Base-by-base conservation (phyloP, 2,888 invertebrate species). In the Zygothrica quintamaculata region DNA sequence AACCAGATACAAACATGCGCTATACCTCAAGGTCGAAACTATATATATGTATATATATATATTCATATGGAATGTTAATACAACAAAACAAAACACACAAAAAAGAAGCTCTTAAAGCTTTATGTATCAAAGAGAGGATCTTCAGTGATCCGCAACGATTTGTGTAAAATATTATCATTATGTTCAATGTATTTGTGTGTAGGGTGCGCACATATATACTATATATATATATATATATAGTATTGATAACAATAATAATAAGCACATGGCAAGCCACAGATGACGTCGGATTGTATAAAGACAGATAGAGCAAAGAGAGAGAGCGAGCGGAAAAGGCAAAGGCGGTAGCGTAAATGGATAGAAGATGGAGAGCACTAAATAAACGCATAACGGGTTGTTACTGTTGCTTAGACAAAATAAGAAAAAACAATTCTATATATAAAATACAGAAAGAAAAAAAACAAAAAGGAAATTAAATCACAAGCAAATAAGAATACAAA, bases 201-300 rank as follows among this genome's bases (percentile, higher is more conserved):
- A 82, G 82, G 31, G 75, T 43, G 61, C 15, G 42, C 39, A 42
- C 39, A n/a, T n/a, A n/a, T n/a, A n/a, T n/a, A n/a, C n/a, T n/a
- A n/a, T n/a, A n/a, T n/a, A n/a, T n/a, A n/a, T n/a, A 39, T 59
- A 43, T 55, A 40, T 4, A 5, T 53, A 51, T 48, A 74, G 62
- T 61, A 81, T 62, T 82, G 86, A 82, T 71, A 85, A 82, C 77
- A 62, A 65, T 52, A 78, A 78, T 57, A 81, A 67, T 58, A 56
- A 76, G 64, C 44, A 37, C 39, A 55, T 33, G 22, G 15, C 34
- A 46, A 59, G 42, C 50, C 50, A 43, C 55, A 60, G 55, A 79
- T 76, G 73, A 79, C 69, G 60, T 50, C 34, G 57, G 50, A 43
- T 40, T 37, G 11, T 16, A 34, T 26, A 34, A 37, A 56, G 37